phyloP scores from a whole-genome alignment of 2,888 invertebrate species.

The Encarsia formosa region DNA sequence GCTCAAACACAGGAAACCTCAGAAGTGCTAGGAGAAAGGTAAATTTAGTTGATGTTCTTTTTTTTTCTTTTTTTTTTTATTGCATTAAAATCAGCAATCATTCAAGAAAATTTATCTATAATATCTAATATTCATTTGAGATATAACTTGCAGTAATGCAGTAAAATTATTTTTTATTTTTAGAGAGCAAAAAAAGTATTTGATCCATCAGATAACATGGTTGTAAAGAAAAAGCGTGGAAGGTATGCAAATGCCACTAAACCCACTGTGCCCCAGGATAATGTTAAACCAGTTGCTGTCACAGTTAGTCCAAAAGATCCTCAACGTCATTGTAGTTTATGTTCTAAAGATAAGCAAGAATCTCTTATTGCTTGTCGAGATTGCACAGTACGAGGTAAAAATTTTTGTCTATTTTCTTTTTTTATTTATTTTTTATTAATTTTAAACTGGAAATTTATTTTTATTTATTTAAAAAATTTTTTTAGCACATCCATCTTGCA shows the following conservation, averaged over 20 bases:
- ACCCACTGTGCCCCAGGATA: conserved; percentile 39
- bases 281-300: conserved; percentile 32
- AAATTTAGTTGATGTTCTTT: conserved; percentile 2
- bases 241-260: conserved; percentile 59
- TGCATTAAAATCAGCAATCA: neutral
- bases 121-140: no score
- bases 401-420: no score
- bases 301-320: conserved; percentile 43
- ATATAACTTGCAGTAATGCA: no score
- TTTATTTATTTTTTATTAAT: no score
- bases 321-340: conserved; percentile 45
- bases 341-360: conserved; percentile 52
- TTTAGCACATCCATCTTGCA: conserved; percentile 66
- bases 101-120: no score
- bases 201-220: conserved; percentile 78
- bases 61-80: neutral
- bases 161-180: conserved; percentile 6
- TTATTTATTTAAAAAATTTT: conserved; percentile 3
- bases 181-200: conserved; percentile 80
- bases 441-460: no score
- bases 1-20: conserved; percentile 42
- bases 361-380: conserved; percentile 66
- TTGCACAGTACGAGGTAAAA: conserved; percentile 68
- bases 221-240: conserved; percentile 69
- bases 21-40: conserved; percentile 49